A percentile compares a stretch with the other conserved stretches of the same genome.
Evolutionary conservation across 2,797 vertebrate species (phyloP).

Genomic region (Mus caroli): DNA sequence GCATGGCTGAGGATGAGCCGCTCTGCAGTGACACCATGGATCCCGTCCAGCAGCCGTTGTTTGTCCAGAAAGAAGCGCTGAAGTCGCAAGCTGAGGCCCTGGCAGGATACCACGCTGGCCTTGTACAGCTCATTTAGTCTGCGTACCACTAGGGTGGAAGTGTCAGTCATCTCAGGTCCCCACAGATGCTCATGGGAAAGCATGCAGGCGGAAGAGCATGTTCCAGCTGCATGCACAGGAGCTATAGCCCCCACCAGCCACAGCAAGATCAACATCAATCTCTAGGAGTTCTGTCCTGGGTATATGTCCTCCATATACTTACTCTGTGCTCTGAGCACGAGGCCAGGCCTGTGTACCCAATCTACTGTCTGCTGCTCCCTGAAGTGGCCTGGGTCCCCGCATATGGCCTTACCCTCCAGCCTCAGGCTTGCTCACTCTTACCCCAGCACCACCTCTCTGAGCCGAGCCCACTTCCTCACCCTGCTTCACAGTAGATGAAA

Average conservation of each 20-base stretch:
- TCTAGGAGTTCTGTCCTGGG: background rate
- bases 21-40: slow-evolving; percentile 96
- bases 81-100: slow-evolving; percentile 93
- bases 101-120: slow-evolving; percentile 94
- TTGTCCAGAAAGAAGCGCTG: slow-evolving; percentile 97
- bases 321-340: background rate
- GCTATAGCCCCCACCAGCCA: background rate
- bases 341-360: no score
- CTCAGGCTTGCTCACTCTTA: background rate
- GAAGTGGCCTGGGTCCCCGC: background rate
- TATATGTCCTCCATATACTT: background rate
- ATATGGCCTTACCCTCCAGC: no score
- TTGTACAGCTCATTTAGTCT: slow-evolving; percentile 97
- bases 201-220: background rate
- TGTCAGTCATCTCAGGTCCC: background rate
- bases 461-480: slow-evolving; percentile 87
- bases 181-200: background rate
- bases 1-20: slow-evolving; percentile 97
- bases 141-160: slow-evolving; percentile 91
- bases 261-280: background rate
- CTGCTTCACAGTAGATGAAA: slow-evolving; percentile 96
- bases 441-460: background rate
- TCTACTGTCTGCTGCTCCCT: no score
- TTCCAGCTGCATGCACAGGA: background rate
- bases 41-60: slow-evolving; percentile 97